Base-by-base conservation (phyloP, 2,113 vertebrate genomes). In the Callionymus lyra region DNA sequence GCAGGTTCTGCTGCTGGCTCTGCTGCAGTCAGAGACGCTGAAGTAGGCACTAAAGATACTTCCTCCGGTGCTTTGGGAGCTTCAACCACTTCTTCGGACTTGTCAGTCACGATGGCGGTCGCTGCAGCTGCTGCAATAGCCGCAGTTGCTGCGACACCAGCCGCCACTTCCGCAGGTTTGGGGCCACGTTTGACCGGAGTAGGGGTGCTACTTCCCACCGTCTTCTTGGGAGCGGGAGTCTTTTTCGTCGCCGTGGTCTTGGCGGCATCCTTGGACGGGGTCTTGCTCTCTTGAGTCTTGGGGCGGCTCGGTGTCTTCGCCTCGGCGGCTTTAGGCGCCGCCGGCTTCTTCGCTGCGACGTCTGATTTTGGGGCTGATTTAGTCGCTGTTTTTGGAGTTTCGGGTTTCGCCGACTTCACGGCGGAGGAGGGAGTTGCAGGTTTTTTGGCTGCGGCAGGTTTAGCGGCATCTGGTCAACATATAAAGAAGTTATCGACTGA, bases 181-280 rank as follows among this genome's bases (percentile, higher is more conserved):
- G 82, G 74, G 9, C 56, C 81, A 3, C 84, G 77, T 38, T 84
- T 85, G 10, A 86, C 78, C 10, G 86, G 77, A 53, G 81, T 82
- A 0, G 86, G 81, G 1, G 85, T 84, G 61, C 72, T 82, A 65
- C 76, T 85, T 27, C 84, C 83, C 34, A 84, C 80, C 6, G 74
- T 45, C 34, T 86, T 87, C 75, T 84, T 86, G 38, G 84, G 74
- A 50, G 68, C 79, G 47, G 81, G 16, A 21, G 60, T 37, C 72
- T 85, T 87, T 44, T 59, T 27, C 17, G 74, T 37, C 19, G 61
- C 35, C 1, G 56, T 38, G 2, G 75, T 52, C 50, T 72, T 83
- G 17, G 63, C 13, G 31, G 38, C 40, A 41, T 73, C 65, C 70
- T 79, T 82, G 27, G 65, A 62, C 9, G 66, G 46, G 15, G 79